Evolutionary conservation across 2,797 vertebrate species (phyloP), one percentile per base, ranked within the genome.

Genomic region (Thaleichthys pacificus): DNA sequence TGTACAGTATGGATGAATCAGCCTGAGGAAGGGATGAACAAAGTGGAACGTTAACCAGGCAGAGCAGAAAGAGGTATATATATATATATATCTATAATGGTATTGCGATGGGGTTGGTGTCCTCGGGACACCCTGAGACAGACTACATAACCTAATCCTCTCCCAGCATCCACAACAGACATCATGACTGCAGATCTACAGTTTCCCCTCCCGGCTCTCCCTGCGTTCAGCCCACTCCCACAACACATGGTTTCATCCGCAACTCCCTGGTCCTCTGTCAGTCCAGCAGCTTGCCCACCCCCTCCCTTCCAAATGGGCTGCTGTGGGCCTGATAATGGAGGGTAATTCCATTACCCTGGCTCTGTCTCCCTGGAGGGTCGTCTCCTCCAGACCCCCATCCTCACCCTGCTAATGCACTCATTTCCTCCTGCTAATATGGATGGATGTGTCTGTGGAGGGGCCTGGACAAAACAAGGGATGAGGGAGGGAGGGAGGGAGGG

Each of bases 271-370:
- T 32, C 32, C 65, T 26, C 65, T 28, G 1, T 35, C 69, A 14
- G 42, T 22, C 21, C 61, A 71, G 9, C 38, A 42, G 38, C 12
- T 12, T 42, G 9, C 38, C 38, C 38, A 61, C 58, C 38, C 61
- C 5, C 2, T 42, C 60, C 28, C 60, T 14, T 61, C 38, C 60
- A 19, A 30, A 62, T 70, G 38, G 68, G n/a, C 82, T 86, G 81
- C 78, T 85, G 84, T 86, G 83, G 83, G 76, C 81, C 77, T 57
- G 82, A 85, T 89, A 90, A 89, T 90, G 87, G 87, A 84, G 17
- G 67, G 68, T 89, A 89, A 89, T 85, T 74, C 83, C 83, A 90
- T 88, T 85, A 86, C 72, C 54, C 60, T 28, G 15, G 58, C 57
- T 58, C 71, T 73, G 65, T 17, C 42, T 68, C 65, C 71, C 57